Percentiles rank a stretch among this genome's conserved stretches.
These are phyloP conservation scores for Drosophila borealis DNA, from an alignment of 2,888 invertebrate genomes.

Conservation along the genomic window DNA sequence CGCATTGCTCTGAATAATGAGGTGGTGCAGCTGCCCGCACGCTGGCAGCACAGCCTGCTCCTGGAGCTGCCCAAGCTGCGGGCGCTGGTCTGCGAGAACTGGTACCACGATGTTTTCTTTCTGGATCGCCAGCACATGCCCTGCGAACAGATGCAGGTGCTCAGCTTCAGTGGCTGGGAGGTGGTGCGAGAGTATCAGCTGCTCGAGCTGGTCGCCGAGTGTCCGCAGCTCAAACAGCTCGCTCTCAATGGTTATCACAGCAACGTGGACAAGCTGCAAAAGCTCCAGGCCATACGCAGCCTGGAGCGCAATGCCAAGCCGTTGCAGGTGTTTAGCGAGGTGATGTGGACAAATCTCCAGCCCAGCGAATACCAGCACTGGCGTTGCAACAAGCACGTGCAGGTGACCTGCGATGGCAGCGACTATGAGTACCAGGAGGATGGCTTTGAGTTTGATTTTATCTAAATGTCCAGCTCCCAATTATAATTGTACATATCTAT, in stretches of 20 bases:
- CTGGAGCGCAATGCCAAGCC: constrained; percentile 41
- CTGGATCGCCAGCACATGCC: constrained; percentile 63
- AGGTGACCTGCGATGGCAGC: constrained; percentile 57
- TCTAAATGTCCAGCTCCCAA: constrained; percentile 24
- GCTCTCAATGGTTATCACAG: constrained; percentile 63
- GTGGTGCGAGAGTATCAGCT: constrained; percentile 53
- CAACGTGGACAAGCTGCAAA: constrained; percentile 49
- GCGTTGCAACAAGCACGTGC: constrained; percentile 43
- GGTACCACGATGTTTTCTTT: constrained; percentile 67
- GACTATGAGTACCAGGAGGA: constrained; percentile 72
- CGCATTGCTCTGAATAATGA: constrained; percentile 71
- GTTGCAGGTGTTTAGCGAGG: constrained; percentile 59
- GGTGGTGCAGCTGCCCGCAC: constrained; percentile 56
- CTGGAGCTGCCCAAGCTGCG: constrained; percentile 64
- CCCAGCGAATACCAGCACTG: constrained; percentile 45
- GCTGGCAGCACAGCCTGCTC: constrained; percentile 60
- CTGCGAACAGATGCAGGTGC: constrained; percentile 62
- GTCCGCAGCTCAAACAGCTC: constrained; percentile 52
- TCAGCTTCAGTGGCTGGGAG: constrained; percentile 74
- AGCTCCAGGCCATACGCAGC: constrained; percentile 50
- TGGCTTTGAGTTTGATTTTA: constrained; percentile 69
- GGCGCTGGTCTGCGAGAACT: constrained; percentile 63
- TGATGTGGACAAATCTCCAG: constrained; percentile 55
- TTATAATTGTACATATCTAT: constrained; percentile 9
- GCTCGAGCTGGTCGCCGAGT: constrained; percentile 59